phyloP scores from a whole-genome alignment of 2,113 vertebrate species.

The Notarius lentiginosus region DNA sequence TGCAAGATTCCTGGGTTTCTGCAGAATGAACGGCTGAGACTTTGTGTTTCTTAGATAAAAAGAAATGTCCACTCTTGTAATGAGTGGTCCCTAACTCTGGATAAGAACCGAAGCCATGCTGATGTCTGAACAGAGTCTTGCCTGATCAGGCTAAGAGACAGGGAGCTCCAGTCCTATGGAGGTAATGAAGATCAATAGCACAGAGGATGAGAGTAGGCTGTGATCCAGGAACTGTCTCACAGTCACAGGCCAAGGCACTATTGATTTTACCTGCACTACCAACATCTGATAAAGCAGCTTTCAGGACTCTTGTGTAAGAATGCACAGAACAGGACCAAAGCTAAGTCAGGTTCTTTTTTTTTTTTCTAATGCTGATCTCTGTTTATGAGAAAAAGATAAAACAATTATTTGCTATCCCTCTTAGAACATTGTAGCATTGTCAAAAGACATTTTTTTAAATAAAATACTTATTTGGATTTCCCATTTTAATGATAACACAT shows the following conservation, averaged over 20 bases:
- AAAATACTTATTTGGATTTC: not conserved
- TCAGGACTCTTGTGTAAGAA: conserved; percentile 39
- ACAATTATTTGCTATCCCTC: not conserved
- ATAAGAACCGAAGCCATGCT: not conserved
- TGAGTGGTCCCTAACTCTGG: not conserved
- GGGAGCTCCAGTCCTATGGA: conserved; percentile 54
- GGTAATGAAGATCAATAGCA: conserved; percentile 78
- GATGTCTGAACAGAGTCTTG: not conserved
- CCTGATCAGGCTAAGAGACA: conserved; percentile 37
- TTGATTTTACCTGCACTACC: conserved; percentile 70
- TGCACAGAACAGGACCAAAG: conserved; percentile 17
- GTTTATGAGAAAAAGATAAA: not conserved
- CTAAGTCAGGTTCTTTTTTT: conserved; percentile 11
- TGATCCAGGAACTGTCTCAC: conserved; percentile 72
- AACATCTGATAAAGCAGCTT: conserved; percentile 72
- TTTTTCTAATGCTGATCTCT: not conserved
- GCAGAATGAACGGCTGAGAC: not conserved
- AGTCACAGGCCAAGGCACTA: conserved; percentile 72
- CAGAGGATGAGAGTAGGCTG: conserved; percentile 66
- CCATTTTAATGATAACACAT: too few species aligned
- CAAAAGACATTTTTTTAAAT: not conserved
- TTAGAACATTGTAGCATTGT: too few species aligned
- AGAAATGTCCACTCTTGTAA: not conserved
- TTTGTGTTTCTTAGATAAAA: not conserved
- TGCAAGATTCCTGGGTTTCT: not conserved